Conservation (phyloP, 2,888 invertebrate genomes). For the Seira sanloemensis region DNA sequence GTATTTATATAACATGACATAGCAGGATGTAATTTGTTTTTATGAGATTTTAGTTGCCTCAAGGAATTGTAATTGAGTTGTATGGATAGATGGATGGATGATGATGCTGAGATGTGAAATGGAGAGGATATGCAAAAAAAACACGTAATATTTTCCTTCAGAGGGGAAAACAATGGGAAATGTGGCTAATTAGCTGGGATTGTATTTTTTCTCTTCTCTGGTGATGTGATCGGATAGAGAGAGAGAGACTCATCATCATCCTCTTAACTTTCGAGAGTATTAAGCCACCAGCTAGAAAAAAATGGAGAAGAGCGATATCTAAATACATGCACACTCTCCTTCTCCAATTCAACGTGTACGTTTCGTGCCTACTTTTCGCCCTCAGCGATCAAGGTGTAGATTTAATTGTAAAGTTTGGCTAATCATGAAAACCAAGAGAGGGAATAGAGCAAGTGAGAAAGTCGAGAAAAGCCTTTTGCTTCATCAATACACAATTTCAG, state of each 20-base stretch:
- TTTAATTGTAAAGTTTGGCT: slow-evolving; percentile 62
- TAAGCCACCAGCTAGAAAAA: slow-evolving; percentile 31
- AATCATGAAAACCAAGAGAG: slow-evolving; percentile 41
- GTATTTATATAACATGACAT: slow-evolving; percentile 29
- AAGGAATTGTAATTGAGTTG: slow-evolving; percentile 64
- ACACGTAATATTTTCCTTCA: neutral
- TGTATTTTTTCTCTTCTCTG: too few species aligned
- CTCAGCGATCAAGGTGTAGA: slow-evolving; percentile 58
- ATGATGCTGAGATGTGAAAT: slow-evolving; percentile 19
- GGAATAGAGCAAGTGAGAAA: neutral
- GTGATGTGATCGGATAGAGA: slow-evolving; percentile 54
- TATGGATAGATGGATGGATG: slow-evolving; percentile 28
- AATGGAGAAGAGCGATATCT: slow-evolving; percentile 34
- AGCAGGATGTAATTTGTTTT: slow-evolving; percentile 63
- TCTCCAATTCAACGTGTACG: neutral
- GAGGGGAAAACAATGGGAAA: slow-evolving; percentile 55
- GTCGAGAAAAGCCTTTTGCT: slow-evolving; percentile 18
- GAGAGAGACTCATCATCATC: slow-evolving; percentile 45
- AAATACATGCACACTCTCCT: neutral
- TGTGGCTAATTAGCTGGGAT: slow-evolving; percentile 63
- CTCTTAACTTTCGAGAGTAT: slow-evolving; percentile 18
- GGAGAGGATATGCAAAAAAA: slow-evolving; percentile 8
- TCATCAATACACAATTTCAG: neutral
- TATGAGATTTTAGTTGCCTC: slow-evolving; percentile 65
- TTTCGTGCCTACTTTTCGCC: slow-evolving; percentile 21